These are phyloP conservation scores for Helobdella robusta DNA, from an alignment of 2,888 invertebrate species.

Conservation along the genomic window DNA sequence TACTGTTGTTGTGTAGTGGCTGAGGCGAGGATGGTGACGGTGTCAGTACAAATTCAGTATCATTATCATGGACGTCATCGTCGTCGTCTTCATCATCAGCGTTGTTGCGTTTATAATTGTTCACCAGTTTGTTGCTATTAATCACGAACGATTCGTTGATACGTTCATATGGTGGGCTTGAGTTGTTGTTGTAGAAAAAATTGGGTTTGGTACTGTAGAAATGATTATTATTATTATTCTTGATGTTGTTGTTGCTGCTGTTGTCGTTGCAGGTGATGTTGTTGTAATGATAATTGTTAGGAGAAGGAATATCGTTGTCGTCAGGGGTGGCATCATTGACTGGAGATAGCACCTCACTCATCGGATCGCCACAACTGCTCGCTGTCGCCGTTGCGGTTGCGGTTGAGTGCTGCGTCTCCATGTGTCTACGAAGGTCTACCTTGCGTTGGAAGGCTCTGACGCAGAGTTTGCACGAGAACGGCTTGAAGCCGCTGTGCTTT, in stretches of 20 bases:
- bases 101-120: not conserved
- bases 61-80: constrained; percentile 9
- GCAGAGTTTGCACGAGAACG: constrained; percentile 90
- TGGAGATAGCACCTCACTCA: not conserved
- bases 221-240: not conserved
- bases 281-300: no score
- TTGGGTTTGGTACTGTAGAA: not conserved
- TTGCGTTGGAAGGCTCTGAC: constrained; percentile 69
- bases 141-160: no score
- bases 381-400: not conserved
- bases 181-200: not conserved
- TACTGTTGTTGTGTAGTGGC: no score
- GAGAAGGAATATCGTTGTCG: constrained; percentile 5
- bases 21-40: no score
- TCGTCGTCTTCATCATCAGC: constrained; percentile 1
- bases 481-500: constrained; percentile 96
- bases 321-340: not conserved
- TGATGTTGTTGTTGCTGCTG: not conserved
- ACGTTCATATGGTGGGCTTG: no score
- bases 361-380: no score
- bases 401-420: constrained; percentile 75
- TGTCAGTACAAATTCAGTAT: no score
- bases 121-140: not conserved
- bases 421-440: constrained; percentile 81
- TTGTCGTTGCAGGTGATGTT: no score